Evolutionary conservation across 2,888 invertebrate species (phyloP).

Genomic region (Terebella lapidaria): DNA sequence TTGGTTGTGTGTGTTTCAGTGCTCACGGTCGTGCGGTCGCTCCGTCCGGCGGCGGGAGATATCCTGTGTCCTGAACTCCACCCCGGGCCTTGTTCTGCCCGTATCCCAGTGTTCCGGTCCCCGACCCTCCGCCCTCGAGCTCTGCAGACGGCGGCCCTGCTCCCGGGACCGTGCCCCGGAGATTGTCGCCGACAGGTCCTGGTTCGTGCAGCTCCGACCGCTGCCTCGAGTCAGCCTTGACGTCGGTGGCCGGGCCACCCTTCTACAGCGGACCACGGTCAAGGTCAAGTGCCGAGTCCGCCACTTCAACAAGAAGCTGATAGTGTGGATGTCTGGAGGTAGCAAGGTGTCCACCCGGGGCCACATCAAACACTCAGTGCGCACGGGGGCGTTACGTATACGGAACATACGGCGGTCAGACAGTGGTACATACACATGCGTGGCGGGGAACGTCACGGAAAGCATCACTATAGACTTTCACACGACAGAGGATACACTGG

Average conservation of each 20-base stretch:
- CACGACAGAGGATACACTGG: constrained; percentile 4
- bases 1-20: constrained; percentile 59
- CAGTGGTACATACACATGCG: constrained; percentile 38
- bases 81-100: not conserved
- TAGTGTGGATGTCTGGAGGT: constrained; percentile 41
- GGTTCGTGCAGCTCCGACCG: constrained; percentile 12
- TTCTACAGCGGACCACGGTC: constrained; percentile 39
- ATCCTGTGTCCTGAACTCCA: constrained; percentile 63
- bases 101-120: no score
- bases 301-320: constrained; percentile 31
- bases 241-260: constrained; percentile 36
- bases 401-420: constrained; percentile 21
- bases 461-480: constrained; percentile 33
- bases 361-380: constrained; percentile 6
- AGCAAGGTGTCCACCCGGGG: constrained; percentile 21
- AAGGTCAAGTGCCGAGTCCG: constrained; percentile 37
- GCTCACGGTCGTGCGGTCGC: constrained; percentile 84
- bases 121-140: not conserved
- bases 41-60: constrained; percentile 78
- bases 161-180: not conserved
- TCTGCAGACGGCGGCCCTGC: not conserved
- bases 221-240: constrained; percentile 19
- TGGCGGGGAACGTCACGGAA: constrained; percentile 31
- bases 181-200: constrained; percentile 4
- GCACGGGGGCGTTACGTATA: constrained; percentile 15